Evolutionary conservation across 2,888 invertebrate species (phyloP), one percentile per base, ranked within the genome.

Genomic region (Xanthorhoe designata): DNA sequence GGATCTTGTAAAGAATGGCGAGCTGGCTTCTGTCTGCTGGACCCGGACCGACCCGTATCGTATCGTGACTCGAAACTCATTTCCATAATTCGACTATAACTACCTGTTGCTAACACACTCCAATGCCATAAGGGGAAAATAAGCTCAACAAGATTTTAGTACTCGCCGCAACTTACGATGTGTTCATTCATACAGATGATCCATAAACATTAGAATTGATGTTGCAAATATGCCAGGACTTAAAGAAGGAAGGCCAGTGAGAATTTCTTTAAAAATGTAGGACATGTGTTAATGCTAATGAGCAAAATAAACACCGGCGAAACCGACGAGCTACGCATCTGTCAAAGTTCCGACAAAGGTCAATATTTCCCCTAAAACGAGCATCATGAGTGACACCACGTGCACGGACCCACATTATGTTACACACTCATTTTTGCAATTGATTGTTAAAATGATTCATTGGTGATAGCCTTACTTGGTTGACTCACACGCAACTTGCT

Each of bases 401-500:
- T 72, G 63, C 63, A 70, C 47, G 64, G 70, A 69, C 67, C 64
- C 61, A 68, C 61, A 67, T 17, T 60, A 73, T 35, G 24, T 24
- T 38, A 59, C 35, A 53, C 65, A 64, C 58, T 47, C 49, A 61
- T 53, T 66, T 62, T 64, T 68, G 49, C 61, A 68, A 68, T 54
- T 61, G 63, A 68, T 54, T 61, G 61, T 68, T 57, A 61, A 19
- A 58, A 75, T 90, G 91, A 91, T 82, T 91, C 90, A 90, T 79
- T 74, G 73, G 77, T 79, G 80, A 86, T 86, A 85, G 77, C 78
- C 79, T 76, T 79, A 83, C 78, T 86, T 82, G 70, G 69, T 76
- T 91, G 90, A 90, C 80, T 90, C 91, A 91, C 84, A 75, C 77
- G 75, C 76, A 82, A 81, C 78, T 84, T 80, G 79, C 77, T 77